A percentile compares a stretch with the other conserved stretches of the same genome.
phyloP scores from a whole-genome alignment of 2,797 vertebrate species.

The Anguilla obscura region DNA sequence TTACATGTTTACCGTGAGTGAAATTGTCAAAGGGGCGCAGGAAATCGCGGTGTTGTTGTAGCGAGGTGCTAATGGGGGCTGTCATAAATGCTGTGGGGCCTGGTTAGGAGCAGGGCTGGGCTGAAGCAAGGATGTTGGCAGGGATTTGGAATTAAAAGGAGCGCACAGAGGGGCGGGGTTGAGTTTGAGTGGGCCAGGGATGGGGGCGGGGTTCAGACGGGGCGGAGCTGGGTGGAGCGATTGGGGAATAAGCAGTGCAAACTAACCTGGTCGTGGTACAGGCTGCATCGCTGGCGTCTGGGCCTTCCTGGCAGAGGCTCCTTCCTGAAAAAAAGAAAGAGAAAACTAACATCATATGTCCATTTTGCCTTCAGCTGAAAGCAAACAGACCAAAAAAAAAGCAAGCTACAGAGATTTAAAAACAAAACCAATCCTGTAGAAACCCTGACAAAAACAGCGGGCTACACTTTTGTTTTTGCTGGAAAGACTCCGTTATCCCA shows the following conservation, averaged over 20 bases:
- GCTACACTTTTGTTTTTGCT: not conserved
- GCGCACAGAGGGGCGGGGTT: not conserved
- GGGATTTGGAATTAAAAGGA: not conserved
- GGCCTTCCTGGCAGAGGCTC: slow-evolving; percentile 94
- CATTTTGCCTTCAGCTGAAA: not conserved
- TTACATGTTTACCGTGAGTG: not conserved
- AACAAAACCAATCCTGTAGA: no score
- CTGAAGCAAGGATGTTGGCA: not conserved
- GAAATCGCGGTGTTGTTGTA: not conserved
- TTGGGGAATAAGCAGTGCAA: not conserved
- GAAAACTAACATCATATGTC: not conserved
- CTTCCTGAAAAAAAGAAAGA: slow-evolving; percentile 77
- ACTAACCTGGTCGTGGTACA: slow-evolving; percentile 91
- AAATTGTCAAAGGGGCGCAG: not conserved
- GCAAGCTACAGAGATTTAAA: not conserved
- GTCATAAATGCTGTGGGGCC: not conserved
- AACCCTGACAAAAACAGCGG: not conserved
- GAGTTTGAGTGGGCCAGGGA: not conserved
- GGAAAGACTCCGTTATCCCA: not conserved
- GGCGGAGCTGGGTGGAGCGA: not conserved
- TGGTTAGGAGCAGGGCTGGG: not conserved
- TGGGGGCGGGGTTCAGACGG: not conserved
- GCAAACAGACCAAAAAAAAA: not conserved
- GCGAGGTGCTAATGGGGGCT: not conserved
- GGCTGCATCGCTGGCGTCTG: slow-evolving; percentile 92